Evolutionary conservation across 2,888 invertebrate species (phyloP), one percentile per base, ranked within the genome.

Genomic region (Harpalus rubripes): DNA sequence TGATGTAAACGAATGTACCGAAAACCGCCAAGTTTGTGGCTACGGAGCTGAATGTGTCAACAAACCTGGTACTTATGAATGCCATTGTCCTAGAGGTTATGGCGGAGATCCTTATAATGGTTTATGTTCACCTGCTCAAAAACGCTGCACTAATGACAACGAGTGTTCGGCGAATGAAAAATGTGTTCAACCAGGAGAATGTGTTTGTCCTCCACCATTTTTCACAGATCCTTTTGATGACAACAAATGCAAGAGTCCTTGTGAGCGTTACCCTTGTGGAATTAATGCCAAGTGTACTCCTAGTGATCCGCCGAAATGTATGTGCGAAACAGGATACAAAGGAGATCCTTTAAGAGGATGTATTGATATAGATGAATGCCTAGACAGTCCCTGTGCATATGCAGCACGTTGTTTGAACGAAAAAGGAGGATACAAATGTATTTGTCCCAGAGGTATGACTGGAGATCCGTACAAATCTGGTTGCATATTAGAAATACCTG

Each of bases 181-280:
- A 91, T 98, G 98, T 90, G 95, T 97, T 32, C 96, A 98, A 90
- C 97, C 97, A 0, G 98, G 98, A 0, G 96, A 97, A 91, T 98
- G 98, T 89, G 94, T 97, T 16, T 98, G 98, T 89, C 96, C 97
- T 39, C 97, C 97, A 16, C 98, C 98, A 0, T 98, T 95, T 91
- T 97, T 96, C 90, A 94, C 95, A 41, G 98, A 98, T 89, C 94
- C 95, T 8, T 93, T 93, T 18, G 96, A 97, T 89, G 95, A 95
- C 52, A 96, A 96, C 90, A 95, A 95, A 90, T 98, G 98, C 90
- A 97, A 97, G 92, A 98, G 96, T 92, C 98, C 98, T 7, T 98
- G 98, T 90, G 97, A 98, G 90, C 93, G 97, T 86, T 97, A 96
- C 90, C 95, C 95, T 7, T 98, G 98, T 88, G 98, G 98, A 44